Conservation (phyloP, 2,113 vertebrate genomes). For the Elephantulus edwardii region DNA sequence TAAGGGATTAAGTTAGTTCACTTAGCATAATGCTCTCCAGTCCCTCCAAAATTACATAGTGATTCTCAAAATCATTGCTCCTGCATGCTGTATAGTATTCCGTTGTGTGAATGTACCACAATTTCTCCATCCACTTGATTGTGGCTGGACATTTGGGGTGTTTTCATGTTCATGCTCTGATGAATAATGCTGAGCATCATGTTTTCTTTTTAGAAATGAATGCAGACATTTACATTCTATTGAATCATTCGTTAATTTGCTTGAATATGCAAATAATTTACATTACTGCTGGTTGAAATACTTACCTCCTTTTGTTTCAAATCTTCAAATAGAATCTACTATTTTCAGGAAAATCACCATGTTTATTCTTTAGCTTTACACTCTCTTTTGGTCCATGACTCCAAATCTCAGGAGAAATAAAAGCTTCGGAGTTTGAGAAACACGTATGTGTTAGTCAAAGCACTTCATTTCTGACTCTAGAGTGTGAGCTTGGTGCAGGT, state of each 20-base stretch:
- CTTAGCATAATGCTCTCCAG: too few species aligned
- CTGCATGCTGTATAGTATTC: too few species aligned
- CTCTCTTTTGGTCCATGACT: not conserved
- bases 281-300: not conserved
- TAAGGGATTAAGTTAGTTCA: too few species aligned
- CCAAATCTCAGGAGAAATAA: not conserved
- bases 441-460: not conserved
- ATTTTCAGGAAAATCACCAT: slow-evolving; percentile 24
- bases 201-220: slow-evolving; percentile 6
- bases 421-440: slow-evolving; percentile 16
- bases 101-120: too few species aligned
- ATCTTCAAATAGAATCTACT: slow-evolving; percentile 40
- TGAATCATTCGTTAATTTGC: not conserved
- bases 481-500: not conserved
- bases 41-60: too few species aligned
- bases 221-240: not conserved
- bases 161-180: too few species aligned
- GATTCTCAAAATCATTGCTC: too few species aligned
- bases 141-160: too few species aligned
- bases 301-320: not conserved
- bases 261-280: slow-evolving; percentile 31
- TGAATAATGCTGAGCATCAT: too few species aligned
- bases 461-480: not conserved
- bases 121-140: too few species aligned
- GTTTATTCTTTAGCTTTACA: slow-evolving; percentile 30